Evolutionary conservation across 2,888 invertebrate species (phyloP), one percentile per base, ranked within the genome.

Genomic region (Scaptomyza caliginosa): DNA sequence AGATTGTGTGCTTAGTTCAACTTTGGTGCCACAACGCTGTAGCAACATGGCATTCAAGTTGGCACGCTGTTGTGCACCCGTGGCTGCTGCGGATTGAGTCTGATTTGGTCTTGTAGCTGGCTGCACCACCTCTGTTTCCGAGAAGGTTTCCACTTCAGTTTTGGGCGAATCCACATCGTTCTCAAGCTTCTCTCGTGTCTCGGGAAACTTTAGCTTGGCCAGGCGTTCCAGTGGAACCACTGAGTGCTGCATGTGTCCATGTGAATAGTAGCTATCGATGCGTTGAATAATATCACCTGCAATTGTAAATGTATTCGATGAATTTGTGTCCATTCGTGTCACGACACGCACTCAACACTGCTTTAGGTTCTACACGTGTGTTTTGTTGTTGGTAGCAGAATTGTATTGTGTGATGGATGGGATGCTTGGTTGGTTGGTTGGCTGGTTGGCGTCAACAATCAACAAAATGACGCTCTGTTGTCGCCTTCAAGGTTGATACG

Each of bases 1-100:
- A 0, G 93, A 93, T 43, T 92, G 92, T 3, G 90, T 73, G 36
- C 91, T 92, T 36, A 93, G 88, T 59, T 93, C 92, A 13, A 93
- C 91, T 72, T 89, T 91, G 2, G 91, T 91, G 19, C 89, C 76
- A 21, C 86, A 83, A 10, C 82, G 84, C 50, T 88, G 87, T 17
- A 89, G 58, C 19, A 89, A 60, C 72, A 83, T 75, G 10, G 67
- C 66, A 51, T 70, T 84, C 2, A 78, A 45, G 5, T 49, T 67
- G 48, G 82, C 68, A 0, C 82, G 71, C 5, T 82, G 66, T 1
- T 64, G 54, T 1, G 28, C 50, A 0, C 65, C 74, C 0, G 69
- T 72, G 2, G 74, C 51, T 2, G 77, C 59, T 1, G 79, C 67
- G 17, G 70, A 49, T 4, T 65, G 38, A 0, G 83, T 83, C 40